Conservation (phyloP, 2,113 vertebrate species). For the Platichthys stellatus region DNA sequence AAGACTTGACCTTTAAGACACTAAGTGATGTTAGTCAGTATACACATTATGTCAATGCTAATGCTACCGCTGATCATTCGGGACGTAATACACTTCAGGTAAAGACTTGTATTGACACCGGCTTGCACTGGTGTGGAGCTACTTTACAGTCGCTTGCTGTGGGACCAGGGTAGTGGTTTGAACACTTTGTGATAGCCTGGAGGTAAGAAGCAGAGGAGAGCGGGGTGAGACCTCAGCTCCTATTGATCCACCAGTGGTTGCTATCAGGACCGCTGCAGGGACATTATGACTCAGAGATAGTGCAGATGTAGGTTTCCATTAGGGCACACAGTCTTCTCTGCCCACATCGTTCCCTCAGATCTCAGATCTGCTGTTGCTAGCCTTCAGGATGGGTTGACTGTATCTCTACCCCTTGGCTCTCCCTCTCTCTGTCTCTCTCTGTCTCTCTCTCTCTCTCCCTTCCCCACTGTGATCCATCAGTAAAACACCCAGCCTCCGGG, state of each 20-base stretch:
- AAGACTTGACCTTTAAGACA: neutral
- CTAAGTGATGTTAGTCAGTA: neutral
- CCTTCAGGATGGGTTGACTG: slow-evolving; percentile 29
- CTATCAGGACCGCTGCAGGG: slow-evolving; percentile 44
- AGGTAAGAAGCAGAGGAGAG: slow-evolving; percentile 29
- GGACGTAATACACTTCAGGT: neutral
- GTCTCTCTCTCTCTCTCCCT: neutral
- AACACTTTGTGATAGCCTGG: slow-evolving; percentile 10
- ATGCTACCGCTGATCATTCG: neutral
- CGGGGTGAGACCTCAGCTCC: neutral
- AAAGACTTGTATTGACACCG: neutral
- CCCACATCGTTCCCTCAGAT: slow-evolving; percentile 48
- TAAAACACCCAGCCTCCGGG: slow-evolving; percentile 50
- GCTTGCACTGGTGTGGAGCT: slow-evolving; percentile 4
- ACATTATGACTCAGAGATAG: slow-evolving; percentile 44
- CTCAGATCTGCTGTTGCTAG: slow-evolving; percentile 63
- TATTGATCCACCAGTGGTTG: slow-evolving; percentile 44
- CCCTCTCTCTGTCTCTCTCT: neutral
- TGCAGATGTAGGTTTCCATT: slow-evolving; percentile 40
- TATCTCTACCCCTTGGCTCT: slow-evolving; percentile 7
- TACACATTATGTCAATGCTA: neutral
- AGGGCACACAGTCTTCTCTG: slow-evolving; percentile 33
- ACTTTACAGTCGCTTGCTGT: slow-evolving; percentile 18
- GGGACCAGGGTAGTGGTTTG: slow-evolving; percentile 12
- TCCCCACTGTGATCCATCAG: slow-evolving; percentile 53